Percentiles rank a stretch among this genome's conserved stretches.
phyloP scores from a whole-genome alignment of 2,888 invertebrate genomes.

The Eueremaeus valkanovi region DNA sequence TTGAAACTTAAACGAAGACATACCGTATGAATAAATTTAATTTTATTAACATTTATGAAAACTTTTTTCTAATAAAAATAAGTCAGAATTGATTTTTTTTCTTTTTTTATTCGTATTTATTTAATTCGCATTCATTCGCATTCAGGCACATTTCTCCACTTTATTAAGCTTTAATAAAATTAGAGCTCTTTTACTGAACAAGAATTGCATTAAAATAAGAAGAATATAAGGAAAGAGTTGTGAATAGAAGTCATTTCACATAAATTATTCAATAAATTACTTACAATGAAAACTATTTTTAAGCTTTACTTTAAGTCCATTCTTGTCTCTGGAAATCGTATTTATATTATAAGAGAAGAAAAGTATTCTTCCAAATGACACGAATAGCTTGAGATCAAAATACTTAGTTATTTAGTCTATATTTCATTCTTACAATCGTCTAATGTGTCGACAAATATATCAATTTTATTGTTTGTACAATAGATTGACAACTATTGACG shows the following conservation, averaged over 20 bases:
- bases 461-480: neutral
- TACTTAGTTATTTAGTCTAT: neutral
- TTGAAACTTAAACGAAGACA: too few species aligned
- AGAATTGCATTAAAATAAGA: neutral
- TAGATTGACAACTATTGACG: neutral
- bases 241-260: neutral
- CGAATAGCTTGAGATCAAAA: too few species aligned
- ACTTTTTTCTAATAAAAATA: too few species aligned
- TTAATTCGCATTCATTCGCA: too few species aligned
- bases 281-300: neutral
- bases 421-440: neutral
- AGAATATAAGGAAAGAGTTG: neutral
- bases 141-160: too few species aligned
- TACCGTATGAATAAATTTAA: too few species aligned
- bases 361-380: too few species aligned
- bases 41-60: too few species aligned
- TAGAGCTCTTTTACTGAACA: neutral
- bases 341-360: neutral
- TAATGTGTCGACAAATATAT: slow-evolving; percentile 3
- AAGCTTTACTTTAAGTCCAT: neutral
- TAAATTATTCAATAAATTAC: slow-evolving; percentile 16
- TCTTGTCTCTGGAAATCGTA: too few species aligned
- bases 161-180: too few species aligned
- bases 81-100: too few species aligned
- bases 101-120: too few species aligned